Evolutionary conservation across 2,113 vertebrate genomes (phyloP), one percentile per base, ranked within the genome.

Genomic region (Peucedramus taeniatus): DNA sequence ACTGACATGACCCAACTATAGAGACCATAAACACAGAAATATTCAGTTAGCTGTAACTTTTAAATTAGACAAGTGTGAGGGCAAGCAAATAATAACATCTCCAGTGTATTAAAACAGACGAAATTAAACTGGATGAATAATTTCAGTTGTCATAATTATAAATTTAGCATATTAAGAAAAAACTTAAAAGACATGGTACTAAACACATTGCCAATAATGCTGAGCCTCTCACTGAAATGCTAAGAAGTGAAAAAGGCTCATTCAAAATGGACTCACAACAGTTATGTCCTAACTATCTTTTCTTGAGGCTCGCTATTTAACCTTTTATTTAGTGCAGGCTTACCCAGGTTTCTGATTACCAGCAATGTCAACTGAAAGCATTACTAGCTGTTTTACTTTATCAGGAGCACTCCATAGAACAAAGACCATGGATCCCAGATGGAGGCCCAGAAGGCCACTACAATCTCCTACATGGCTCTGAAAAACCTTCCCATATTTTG

Each of bases 41-140:
- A 96, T 59, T 95, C 71, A 93, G 78, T 94, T 96, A 91, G 89
- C 66, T 88, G 59, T 96, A 95, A 94, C 70, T 94, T 97, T 97
- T 95, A 96, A 87, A 97, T 90, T 93, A 94, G 87, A 72, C 53
- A 93, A 95, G 40, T 60, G 74, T 45, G 47, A 83, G 31, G 37
- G 24, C 1, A 66, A 96, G 60, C 64, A 97, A 92, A 92, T 91
- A 97, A 97, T 94, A 94, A 94, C 93, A 94, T 94, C 83, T 93
- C 78, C 35, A 80, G 45, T 18, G 51, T 60, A 61, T 95, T 94
- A 75, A 96, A 86, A 93, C 89, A 94, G 61, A 63, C 19, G 15
- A 87, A 96, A 89, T 80, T 89, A 95, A 96, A 96, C 60, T 88
- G 47, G 50, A 93, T 94, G 13, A 96, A 87, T 94, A 97, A 78